phyloP scores from a whole-genome alignment of 23 tunicate genomes.

The Halocynthia aurantium region DNA sequence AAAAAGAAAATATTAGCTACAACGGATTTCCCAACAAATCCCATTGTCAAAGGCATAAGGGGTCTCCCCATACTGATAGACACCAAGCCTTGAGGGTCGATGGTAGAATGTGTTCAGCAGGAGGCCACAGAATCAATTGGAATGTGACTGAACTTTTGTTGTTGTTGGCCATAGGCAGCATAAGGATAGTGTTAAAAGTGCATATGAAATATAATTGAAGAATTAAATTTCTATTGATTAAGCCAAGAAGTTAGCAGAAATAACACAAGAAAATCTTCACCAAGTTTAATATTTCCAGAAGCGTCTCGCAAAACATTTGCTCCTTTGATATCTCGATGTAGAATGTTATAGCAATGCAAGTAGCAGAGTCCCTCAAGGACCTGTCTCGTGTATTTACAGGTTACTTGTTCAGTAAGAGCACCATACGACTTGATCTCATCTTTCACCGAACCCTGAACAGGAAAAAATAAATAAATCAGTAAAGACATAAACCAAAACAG shows the following conservation, averaged over 20 bases:
- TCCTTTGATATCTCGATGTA: slow-evolving; percentile 93
- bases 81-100: no score
- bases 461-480: not conserved
- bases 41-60: no score
- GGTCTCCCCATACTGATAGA: no score
- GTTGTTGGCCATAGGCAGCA: not conserved
- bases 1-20: not conserved
- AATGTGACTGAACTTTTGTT: not conserved
- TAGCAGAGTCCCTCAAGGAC: slow-evolving; percentile 84
- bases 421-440: slow-evolving; percentile 85
- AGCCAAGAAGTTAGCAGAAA: not conserved
- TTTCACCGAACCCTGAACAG: slow-evolving; percentile 76
- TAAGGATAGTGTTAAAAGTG: not conserved
- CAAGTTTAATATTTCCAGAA: slow-evolving; percentile 84
- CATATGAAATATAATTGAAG: no score
- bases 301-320: slow-evolving; percentile 92
- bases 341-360: slow-evolving; percentile 55
- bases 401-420: slow-evolving; percentile 71
- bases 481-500: not conserved
- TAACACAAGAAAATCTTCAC: slow-evolving; percentile 27
- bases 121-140: not conserved
- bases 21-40: not conserved
- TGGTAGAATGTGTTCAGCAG: no score
- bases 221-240: no score
- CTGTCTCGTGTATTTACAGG: slow-evolving; percentile 81